Base-by-base conservation (phyloP, 2,113 vertebrate genomes). In the Mola mola region DNA sequence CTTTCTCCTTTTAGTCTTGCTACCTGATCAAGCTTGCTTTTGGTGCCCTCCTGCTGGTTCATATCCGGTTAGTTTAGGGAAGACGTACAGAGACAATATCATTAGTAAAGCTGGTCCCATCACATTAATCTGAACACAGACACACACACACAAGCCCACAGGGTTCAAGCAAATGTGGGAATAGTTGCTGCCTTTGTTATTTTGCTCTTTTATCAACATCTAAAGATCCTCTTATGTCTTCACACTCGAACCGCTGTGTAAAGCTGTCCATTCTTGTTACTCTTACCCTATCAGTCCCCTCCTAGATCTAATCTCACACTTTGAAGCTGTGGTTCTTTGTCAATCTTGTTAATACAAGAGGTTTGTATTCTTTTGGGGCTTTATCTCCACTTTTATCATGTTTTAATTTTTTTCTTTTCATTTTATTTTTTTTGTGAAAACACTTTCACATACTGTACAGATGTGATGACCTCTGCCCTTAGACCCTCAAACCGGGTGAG, bases 231-330 rank as follows among this genome's bases (percentile, higher is more conserved):
- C 12, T 2, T 46, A 13, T 24, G 28, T 59, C 50, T 71, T 52
- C 59, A 67, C 42, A 72, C 51, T 15, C 29, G 2, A 38, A 42
- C 68, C 65, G 56, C 29, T 53, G 72, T 78, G 69, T 75, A 50
- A 47, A 37, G 22, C 51, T 63, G 73, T 78, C 74, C 59, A 44
- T 37, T 73, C 51, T 31, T 29, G 66, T 81, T 52, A 52, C 43
- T 71, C 59, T 19, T 19, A 26, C 16, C 0, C 0, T 20, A 28
- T 50, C 50, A 37, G 38, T 55, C 44, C 37, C 46, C 26, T 42
- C 20, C 8, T 8, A 46, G 37, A 66, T 59, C 46, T 60, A 16
- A 37, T 57, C 5, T 13, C 7, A 26, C 7, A 8, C 37, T 48
- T 3, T 43, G 37, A 10, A 24, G 24, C 19, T 37, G 6, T 6